Percentiles rank a stretch among this genome's conserved stretches.
These are phyloP conservation scores for Epistrophe grossulariae DNA, from an alignment of 2,888 invertebrate species.

Conservation along the genomic window DNA sequence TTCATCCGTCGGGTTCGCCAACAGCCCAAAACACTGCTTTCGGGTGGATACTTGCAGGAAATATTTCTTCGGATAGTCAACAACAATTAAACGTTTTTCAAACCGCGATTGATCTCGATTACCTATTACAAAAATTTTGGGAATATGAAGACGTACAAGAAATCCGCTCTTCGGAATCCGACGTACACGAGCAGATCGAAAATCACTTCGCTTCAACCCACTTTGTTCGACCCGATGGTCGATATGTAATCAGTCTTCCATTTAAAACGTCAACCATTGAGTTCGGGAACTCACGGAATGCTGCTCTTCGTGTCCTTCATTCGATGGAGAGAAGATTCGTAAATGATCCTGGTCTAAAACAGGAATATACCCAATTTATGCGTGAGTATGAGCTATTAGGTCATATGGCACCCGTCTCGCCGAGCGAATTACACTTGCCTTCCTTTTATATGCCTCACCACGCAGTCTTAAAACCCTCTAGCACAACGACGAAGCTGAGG, in stretches of 20 bases:
- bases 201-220: conserved; percentile 9
- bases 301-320: background rate
- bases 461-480: conserved; percentile 5
- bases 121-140: too few species aligned
- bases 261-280: conserved; percentile 2
- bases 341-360: too few species aligned
- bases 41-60: too few species aligned
- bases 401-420: background rate
- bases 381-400: conserved; percentile 11
- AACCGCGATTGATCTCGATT: too few species aligned
- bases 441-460: conserved; percentile 3
- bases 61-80: too few species aligned
- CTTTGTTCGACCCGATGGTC: conserved; percentile 4
- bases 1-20: conserved; percentile 17
- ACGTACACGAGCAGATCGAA: conserved; percentile 6
- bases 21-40: conserved; percentile 34
- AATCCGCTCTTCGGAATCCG: background rate
- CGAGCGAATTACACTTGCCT: background rate
- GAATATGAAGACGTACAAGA: too few species aligned
- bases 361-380: background rate
- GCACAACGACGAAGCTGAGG: conserved; percentile 21
- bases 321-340: background rate
- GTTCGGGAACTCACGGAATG: conserved; percentile 8
- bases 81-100: too few species aligned
- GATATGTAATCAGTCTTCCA: background rate